phyloP scores from a whole-genome alignment of 2,888 invertebrate genomes.

The Petrophora chlorosata region DNA sequence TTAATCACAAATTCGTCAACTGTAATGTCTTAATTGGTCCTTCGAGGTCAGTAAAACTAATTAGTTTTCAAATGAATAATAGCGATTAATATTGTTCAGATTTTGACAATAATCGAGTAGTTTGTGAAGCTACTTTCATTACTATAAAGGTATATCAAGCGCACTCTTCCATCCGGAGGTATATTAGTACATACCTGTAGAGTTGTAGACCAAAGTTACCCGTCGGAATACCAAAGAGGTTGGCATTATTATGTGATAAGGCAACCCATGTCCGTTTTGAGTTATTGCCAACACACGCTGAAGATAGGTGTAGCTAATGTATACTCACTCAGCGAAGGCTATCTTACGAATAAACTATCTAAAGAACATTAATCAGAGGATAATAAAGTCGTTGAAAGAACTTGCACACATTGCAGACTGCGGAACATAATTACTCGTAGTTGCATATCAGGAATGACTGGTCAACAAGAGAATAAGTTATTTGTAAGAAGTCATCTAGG shows the following conservation, averaged over 20 bases:
- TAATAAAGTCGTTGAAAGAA: constrained; percentile 5
- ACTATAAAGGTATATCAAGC: no score
- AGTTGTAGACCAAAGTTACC: background rate
- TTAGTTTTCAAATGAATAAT: no score
- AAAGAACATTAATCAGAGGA: constrained; percentile 2
- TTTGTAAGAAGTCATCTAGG: no score
- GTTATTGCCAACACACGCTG: constrained; percentile 7
- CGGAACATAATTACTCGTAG: background rate
- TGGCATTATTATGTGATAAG: constrained; percentile 18
- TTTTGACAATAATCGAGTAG: no score
- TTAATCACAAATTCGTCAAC: no score
- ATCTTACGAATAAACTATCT: background rate
- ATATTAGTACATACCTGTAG: background rate
- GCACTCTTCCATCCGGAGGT: background rate
- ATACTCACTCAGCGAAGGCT: constrained; percentile 20
- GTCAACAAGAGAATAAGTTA: no score
- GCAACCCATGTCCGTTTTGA: constrained; percentile 5
- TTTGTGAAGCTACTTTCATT: no score
- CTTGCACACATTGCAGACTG: background rate
- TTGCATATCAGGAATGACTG: no score
- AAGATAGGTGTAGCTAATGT: constrained; percentile 22
- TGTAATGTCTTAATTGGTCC: no score
- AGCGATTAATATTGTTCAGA: no score
- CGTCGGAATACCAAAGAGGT: constrained; percentile 4
- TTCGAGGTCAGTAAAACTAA: no score